Evolutionary conservation across 2,113 vertebrate species (phyloP).

Genomic region (Pholis gunnellus): DNA sequence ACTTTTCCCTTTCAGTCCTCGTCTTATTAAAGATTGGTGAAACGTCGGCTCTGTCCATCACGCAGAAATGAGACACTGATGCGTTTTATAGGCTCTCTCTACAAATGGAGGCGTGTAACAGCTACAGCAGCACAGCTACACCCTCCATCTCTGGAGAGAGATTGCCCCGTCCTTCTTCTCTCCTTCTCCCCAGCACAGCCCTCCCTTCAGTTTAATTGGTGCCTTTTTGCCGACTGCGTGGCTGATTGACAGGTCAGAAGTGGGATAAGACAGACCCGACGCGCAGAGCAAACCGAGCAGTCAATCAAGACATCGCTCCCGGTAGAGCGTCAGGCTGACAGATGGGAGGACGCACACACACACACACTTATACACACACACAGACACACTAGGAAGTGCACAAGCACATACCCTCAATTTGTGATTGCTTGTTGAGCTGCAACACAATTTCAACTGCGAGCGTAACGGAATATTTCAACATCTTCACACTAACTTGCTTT

Average conservation of each 20-base stretch:
- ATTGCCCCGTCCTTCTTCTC: background rate
- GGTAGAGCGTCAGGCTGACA: conserved; percentile 24
- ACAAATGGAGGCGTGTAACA: conserved; percentile 20
- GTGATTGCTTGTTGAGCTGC: conserved; percentile 21
- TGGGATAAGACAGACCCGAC: conserved; percentile 45
- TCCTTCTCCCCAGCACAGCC: background rate
- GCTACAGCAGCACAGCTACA: conserved; percentile 21
- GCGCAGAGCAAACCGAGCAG: conserved; percentile 51
- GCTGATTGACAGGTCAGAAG: conserved; percentile 71
- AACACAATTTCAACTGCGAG: conserved; percentile 1
- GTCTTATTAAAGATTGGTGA: conserved; percentile 11
- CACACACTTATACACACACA: conserved; percentile 4
- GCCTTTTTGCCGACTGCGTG: conserved; percentile 49
- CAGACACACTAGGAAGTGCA: background rate
- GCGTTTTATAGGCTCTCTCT: conserved; percentile 28
- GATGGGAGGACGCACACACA: conserved; percentile 30
- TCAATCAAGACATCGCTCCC: conserved; percentile 63
- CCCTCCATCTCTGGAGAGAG: conserved; percentile 21
- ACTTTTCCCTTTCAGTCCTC: background rate
- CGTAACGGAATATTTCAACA: background rate
- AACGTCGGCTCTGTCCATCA: conserved; percentile 8
- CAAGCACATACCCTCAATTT: background rate
- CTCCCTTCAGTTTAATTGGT: conserved; percentile 63
- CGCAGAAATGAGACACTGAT: conserved; percentile 1
- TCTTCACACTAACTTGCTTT: background rate